phyloP scores from a whole-genome alignment of 2,113 vertebrate genomes.

The Lagopus muta region DNA sequence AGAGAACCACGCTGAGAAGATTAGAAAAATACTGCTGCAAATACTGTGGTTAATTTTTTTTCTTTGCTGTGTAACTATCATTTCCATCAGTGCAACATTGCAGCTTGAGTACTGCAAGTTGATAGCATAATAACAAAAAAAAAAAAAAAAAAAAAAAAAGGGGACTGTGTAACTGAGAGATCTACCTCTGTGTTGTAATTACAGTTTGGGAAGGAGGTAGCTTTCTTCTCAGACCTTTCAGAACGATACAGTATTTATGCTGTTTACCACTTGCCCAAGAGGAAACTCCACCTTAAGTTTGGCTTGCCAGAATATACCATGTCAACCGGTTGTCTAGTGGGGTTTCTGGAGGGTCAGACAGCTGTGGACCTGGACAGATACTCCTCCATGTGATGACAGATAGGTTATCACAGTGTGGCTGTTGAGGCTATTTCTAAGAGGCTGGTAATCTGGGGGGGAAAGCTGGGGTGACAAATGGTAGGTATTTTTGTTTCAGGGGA shows the following conservation, averaged over 20 bases:
- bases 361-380: background rate
- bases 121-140: background rate
- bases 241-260: background rate
- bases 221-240: background rate
- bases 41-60: background rate
- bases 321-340: background rate
- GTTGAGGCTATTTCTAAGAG: background rate
- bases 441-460: background rate
- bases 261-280: background rate
- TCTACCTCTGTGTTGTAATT: background rate
- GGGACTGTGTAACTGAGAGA: background rate
- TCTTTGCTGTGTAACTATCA: background rate
- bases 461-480: background rate
- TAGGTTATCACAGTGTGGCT: background rate
- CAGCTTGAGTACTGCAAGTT: background rate
- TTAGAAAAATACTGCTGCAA: background rate
- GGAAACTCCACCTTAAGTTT: background rate
- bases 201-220: background rate
- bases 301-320: background rate
- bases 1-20: background rate
- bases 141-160: background rate
- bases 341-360: background rate
- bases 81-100: background rate
- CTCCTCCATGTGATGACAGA: background rate
- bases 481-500: background rate